Evolutionary conservation across 2,113 vertebrate genomes (phyloP), one percentile per base, ranked within the genome.

Genomic region (Nothoprocta pentlandii): DNA sequence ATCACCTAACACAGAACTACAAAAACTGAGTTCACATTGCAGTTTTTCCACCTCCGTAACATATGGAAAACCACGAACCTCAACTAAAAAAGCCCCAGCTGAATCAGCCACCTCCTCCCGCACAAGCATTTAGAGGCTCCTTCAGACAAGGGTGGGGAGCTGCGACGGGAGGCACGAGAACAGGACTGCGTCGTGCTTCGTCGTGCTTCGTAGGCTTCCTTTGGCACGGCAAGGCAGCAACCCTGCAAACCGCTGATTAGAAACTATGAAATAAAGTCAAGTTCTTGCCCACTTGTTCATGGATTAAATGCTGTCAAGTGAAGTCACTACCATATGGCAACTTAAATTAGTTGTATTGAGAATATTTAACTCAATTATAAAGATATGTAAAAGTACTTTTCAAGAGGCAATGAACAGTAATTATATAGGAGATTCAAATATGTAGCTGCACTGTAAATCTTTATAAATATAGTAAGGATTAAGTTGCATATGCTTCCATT

Each of bases 101-200:
- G 17, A 80, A 67, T 12, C 16, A 86, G 28, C 41, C 44, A 62
- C 15, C 2, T 46, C 56, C 22, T 5, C 15, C 34, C 28, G 6
- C 54, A 14, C 8, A 15, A 0, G 0, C 9, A 23, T 59, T 68
- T 36, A 1, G 10, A 63, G 59, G 3, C 64, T 32, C 26, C 16
- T 9, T n/a, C 34, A 30, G 53, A 89, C 67, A 39, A 5, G 9
- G 34, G 73, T 0, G 0, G 16, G 17, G 44, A 49, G 59, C 20
- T 25, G 30, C 63, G n/a, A 36, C 0, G 7, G 9, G 13, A 42
- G 14, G 9, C 12, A 30, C 32, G 22, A 79, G 16, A 67, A 19
- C 7, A 71, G 3, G 11, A 28, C 7, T 25, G 5, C 1, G 9
- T 25, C 17, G 5, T 58, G 42, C 16, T 53, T 0, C 8, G 23